phyloP scores from a whole-genome alignment of 2,113 vertebrate species.

The Callipepla californica region DNA sequence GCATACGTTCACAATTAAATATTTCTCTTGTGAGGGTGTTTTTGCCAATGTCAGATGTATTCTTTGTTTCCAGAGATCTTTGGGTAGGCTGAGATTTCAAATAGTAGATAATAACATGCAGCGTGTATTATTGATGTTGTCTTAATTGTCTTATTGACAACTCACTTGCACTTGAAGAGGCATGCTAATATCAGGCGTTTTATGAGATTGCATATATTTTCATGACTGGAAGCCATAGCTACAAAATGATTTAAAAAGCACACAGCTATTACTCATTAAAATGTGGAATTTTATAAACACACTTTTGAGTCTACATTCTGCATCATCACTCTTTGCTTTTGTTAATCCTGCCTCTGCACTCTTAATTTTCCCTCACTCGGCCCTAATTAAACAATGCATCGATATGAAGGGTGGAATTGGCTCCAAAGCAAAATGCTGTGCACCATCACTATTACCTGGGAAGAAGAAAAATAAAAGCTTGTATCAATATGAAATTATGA shows the following conservation, averaged over 20 bases:
- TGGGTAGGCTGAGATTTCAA: conserved; percentile 70
- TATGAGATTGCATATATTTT: conserved; percentile 77
- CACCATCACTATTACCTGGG: conserved; percentile 8
- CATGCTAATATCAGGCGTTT: conserved; percentile 79
- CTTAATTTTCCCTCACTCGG: conserved; percentile 25
- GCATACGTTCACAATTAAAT: conserved; percentile 11
- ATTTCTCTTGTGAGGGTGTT: conserved; percentile 35
- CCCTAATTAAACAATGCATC: conserved; percentile 7
- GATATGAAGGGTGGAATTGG: neutral
- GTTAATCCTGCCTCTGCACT: neutral
- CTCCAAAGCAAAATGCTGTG: neutral
- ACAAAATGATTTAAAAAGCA: conserved; percentile 58
- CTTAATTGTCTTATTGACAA: conserved; percentile 86
- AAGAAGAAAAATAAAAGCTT: neutral
- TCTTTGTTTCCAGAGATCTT: conserved; percentile 76
- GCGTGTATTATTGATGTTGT: conserved; percentile 79
- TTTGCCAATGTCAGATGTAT: conserved; percentile 39
- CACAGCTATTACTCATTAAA: neutral
- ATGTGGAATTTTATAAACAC: neutral
- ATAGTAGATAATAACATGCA: conserved; percentile 76
- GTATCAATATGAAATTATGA: conserved; percentile 1
- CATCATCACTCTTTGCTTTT: neutral
- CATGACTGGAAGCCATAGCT: conserved; percentile 68
- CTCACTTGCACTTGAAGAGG: conserved; percentile 80
- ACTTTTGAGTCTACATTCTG: neutral